Base-by-base conservation (phyloP, 2,797 vertebrate genomes). In the Scomberomorus guttatus region DNA sequence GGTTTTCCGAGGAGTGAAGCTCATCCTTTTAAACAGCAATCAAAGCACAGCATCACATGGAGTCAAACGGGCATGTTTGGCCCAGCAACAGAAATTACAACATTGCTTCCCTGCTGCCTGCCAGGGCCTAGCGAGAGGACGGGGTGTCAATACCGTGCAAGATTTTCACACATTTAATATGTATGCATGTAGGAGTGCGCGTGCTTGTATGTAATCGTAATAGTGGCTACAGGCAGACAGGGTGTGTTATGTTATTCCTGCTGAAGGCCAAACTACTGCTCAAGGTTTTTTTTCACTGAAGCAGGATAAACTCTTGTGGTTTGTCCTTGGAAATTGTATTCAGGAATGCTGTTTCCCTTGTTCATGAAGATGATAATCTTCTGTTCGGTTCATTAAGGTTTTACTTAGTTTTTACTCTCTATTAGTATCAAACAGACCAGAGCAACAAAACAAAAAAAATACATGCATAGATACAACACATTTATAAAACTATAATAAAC, bases 281-380 rank as follows among this genome's bases (percentile, higher is more conserved):
- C 51, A 70, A 82, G 66, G 77, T 62, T 83, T 72, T 18, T 77
- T 69, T 84, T 84, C 67, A 79, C 72, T 69, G 44, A 57, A 34
- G 70, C 55, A 78, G 57, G 56, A 86, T 65, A 80, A 79, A 74
- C 70, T 57, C 71, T 52, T 62, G 55, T 74, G 70, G 52, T 50
- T 58, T 10, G 29, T 75, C 78, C 73, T 75, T 77, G 68, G 32
- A 77, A 76, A 82, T 57, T 60, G 69, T 50, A 86, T 78, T 83
- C 32, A 48, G 14, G 24, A 44, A 63, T 15, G 10, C 32, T 44
- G 46, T 62, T 54, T 59, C 61, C 71, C 70, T 10, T 32, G 50
- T 76, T 42, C 55, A 77, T 66, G 59, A 59, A 18, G 24, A 63
- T 34, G 37, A 70, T 44, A 60, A 59, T 60, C 18, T 46, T 74